Conservation (phyloP, 2,797 vertebrate genomes). For the Microctenopoma lineatum region DNA sequence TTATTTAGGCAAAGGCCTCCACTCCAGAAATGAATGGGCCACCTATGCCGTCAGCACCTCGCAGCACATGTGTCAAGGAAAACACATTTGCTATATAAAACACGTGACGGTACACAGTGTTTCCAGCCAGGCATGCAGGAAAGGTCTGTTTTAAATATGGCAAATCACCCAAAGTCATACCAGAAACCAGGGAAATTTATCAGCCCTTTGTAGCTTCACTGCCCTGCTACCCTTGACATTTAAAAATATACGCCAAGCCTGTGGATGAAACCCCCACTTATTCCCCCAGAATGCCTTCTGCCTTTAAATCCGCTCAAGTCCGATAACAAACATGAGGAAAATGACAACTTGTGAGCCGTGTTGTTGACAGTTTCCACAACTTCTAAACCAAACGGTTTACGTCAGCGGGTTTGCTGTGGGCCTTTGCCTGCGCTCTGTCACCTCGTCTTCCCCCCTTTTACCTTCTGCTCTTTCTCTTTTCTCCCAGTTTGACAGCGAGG, state of each 20-base stretch:
- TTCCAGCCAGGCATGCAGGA: constrained; percentile 43
- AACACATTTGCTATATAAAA: constrained; percentile 57
- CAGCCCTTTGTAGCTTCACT: constrained; percentile 35
- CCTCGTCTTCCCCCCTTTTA: background rate
- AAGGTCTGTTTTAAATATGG: constrained; percentile 60
- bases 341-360: background rate
- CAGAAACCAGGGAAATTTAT: constrained; percentile 33
- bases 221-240: constrained; percentile 33
- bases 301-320: background rate
- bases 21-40: constrained; percentile 58
- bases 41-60: constrained; percentile 51
- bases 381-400: background rate
- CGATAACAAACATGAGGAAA: constrained; percentile 7
- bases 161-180: constrained; percentile 59
- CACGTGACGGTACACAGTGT: constrained; percentile 52
- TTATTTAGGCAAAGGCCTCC: constrained; percentile 60
- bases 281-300: constrained; percentile 6
- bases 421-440: background rate
- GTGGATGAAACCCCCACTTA: constrained; percentile 34
- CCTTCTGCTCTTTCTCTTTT: background rate
- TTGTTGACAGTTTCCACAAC: background rate
- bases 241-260: constrained; percentile 54
- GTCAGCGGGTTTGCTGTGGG: background rate
- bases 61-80: constrained; percentile 61
- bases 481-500: constrained; percentile 89